These are phyloP conservation scores for Cariama cristata DNA, from an alignment of 2,113 vertebrate genomes.

Conservation along the genomic window DNA sequence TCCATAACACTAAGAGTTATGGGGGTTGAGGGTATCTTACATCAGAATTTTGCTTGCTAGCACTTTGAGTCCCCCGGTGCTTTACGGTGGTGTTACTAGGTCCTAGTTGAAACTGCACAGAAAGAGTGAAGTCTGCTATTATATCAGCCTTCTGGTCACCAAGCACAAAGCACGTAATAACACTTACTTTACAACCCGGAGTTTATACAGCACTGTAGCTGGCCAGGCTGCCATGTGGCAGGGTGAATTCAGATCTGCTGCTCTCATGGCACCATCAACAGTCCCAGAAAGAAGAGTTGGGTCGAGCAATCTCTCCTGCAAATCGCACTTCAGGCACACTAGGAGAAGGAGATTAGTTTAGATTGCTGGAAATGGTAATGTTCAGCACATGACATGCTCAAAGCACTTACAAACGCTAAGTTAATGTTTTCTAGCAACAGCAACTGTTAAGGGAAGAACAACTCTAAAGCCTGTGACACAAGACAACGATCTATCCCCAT, in stretches of 20 bases:
- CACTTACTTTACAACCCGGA: slow-evolving; percentile 86
- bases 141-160: neutral
- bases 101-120: neutral
- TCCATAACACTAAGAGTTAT: neutral
- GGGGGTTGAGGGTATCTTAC: neutral
- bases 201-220: slow-evolving; percentile 56
- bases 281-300: slow-evolving; percentile 83
- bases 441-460: neutral
- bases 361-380: neutral
- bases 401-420: neutral
- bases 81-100: neutral
- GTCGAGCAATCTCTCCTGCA: slow-evolving; percentile 90
- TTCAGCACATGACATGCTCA: neutral
- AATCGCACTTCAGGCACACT: slow-evolving; percentile 93
- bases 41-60: neutral
- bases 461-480: neutral
- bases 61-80: neutral
- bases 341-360: neutral
- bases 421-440: neutral
- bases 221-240: slow-evolving; percentile 77
- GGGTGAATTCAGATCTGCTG: slow-evolving; percentile 72
- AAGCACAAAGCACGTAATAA: rapidly evolving
- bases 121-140: neutral
- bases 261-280: slow-evolving; percentile 70
- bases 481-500: neutral